phyloP scores from a whole-genome alignment of 2,797 vertebrate species.

The Chiloscyllium punctatum region DNA sequence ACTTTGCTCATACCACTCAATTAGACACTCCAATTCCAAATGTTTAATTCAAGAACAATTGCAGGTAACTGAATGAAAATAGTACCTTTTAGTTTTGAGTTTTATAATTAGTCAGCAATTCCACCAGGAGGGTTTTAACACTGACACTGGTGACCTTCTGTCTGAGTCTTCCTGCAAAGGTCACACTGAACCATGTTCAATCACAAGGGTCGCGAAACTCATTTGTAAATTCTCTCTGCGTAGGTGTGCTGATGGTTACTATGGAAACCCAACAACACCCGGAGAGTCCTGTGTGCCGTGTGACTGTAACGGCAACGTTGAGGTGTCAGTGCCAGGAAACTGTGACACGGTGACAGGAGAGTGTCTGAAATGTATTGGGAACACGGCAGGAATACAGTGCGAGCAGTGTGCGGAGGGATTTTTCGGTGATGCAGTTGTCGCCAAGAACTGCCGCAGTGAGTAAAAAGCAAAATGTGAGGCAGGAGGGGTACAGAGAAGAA shows the following conservation, averaged over 20 bases:
- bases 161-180: background rate
- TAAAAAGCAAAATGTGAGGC: background rate
- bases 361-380: slow-evolving; percentile 73
- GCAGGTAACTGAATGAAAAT: background rate
- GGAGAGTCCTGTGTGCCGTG: slow-evolving; percentile 70
- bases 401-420: slow-evolving; percentile 74
- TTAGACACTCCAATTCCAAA: no score
- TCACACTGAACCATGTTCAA: background rate
- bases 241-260: slow-evolving; percentile 84
- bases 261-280: slow-evolving; percentile 71
- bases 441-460: slow-evolving; percentile 77
- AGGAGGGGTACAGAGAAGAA: background rate
- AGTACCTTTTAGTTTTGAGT: background rate
- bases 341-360: slow-evolving; percentile 73
- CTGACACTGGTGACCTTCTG: background rate
- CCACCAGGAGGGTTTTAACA: no score
- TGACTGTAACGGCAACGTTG: slow-evolving; percentile 74
- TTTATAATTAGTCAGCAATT: background rate
- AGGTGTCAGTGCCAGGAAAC: slow-evolving; percentile 60
- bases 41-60: background rate
- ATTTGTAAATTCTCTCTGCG: slow-evolving; percentile 20
- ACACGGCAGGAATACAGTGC: slow-evolving; percentile 73
- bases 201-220: background rate
- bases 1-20: no score
- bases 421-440: slow-evolving; percentile 72